phyloP scores from a whole-genome alignment of 2,888 invertebrate species.

The Folsomia manolachei region DNA sequence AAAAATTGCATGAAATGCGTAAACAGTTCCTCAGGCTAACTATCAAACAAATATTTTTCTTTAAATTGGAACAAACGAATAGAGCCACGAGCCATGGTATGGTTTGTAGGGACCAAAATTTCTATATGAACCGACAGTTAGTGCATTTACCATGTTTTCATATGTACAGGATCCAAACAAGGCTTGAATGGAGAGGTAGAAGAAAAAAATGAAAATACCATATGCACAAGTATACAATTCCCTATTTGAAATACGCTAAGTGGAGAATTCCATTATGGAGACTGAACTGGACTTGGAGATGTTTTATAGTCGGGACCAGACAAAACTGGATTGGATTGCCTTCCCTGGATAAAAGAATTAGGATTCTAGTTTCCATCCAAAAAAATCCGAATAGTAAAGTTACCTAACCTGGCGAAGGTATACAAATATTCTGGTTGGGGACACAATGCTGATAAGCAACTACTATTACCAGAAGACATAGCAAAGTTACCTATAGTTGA shows the following conservation, averaged over 20 bases:
- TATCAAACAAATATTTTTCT: too few relatives aligned
- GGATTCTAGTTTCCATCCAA: not conserved
- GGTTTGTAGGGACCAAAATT: not conserved
- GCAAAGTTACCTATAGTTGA: too few relatives aligned
- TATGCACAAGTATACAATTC: too few relatives aligned
- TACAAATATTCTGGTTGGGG: not conserved
- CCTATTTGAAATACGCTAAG: too few relatives aligned
- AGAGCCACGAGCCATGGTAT: not conserved
- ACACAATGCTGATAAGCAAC: not conserved
- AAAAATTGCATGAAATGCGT: not conserved
- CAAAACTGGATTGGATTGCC: not conserved
- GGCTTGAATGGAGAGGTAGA: not conserved
- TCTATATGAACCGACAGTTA: not conserved
- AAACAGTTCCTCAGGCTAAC: not conserved
- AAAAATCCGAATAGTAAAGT: not conserved
- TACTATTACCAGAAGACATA: too few relatives aligned
- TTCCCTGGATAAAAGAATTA: too few relatives aligned
- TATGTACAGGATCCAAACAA: not conserved
- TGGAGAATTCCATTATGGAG: too few relatives aligned
- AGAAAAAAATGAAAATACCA: not conserved
- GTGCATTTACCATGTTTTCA: not conserved
- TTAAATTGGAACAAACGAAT: not conserved
- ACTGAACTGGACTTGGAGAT: too few relatives aligned
- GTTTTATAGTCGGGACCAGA: too few relatives aligned
- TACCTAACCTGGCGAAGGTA: too few relatives aligned